These are phyloP conservation scores for Drosophila pandora DNA, from an alignment of 1,140 invertebrate species.

Conservation along the genomic window DNA sequence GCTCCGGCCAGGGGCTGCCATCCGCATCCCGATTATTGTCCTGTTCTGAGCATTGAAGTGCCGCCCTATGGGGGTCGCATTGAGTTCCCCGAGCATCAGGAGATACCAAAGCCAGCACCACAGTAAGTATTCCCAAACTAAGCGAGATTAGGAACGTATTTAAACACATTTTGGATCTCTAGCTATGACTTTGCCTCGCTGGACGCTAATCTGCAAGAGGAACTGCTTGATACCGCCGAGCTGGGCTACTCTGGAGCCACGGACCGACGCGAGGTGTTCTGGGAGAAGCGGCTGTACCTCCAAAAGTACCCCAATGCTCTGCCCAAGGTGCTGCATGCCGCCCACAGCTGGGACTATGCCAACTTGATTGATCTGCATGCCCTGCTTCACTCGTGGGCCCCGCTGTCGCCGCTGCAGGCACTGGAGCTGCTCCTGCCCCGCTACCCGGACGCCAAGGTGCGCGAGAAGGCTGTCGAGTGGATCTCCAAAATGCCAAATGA, in stretches of 20 bases:
- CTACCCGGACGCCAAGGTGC: constrained; percentile 95
- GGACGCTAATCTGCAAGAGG: constrained; percentile 93
- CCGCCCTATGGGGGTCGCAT: constrained; percentile 90
- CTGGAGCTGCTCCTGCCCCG: constrained; percentile 95
- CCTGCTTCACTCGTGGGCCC: constrained; percentile 92
- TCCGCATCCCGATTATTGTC: constrained; percentile 89
- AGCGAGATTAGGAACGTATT: not conserved
- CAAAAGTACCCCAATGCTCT: constrained; percentile 93
- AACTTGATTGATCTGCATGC: constrained; percentile 94
- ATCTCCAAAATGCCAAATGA: constrained; percentile 92
- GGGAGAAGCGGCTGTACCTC: constrained; percentile 97
- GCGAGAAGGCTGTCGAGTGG: constrained; percentile 93
- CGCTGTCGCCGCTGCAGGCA: constrained; percentile 93
- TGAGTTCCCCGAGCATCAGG: constrained; percentile 88
- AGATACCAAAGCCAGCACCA: constrained; percentile 80
- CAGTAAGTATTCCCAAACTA: constrained; percentile 42
- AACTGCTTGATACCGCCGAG: constrained; percentile 92
- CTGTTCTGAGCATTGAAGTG: constrained; percentile 92
- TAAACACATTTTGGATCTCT: not conserved
- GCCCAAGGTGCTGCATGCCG: constrained; percentile 95
- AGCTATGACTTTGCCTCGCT: constrained; percentile 88
- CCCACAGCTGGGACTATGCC: constrained; percentile 94
- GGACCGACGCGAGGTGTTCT: constrained; percentile 91
- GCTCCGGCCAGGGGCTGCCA: constrained; percentile 92
- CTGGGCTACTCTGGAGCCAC: constrained; percentile 91